A percentile compares a stretch with the other conserved stretches of the same genome.
These are phyloP conservation scores for Penaeus indicus DNA, from an alignment of 1,140 invertebrate genomes.

Conservation along the genomic window DNA sequence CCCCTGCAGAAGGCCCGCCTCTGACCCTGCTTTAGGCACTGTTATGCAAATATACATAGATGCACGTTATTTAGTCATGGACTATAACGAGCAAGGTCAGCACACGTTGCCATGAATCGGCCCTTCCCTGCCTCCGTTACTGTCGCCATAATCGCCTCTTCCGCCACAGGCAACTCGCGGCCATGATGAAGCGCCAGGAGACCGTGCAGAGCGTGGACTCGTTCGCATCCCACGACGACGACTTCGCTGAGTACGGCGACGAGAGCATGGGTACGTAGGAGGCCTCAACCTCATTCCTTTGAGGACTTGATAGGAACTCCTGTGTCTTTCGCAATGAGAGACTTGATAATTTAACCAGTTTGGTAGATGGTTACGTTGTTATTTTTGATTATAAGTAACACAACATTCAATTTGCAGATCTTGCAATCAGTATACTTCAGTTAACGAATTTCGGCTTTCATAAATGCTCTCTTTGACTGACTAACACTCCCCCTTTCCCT, in stretches of 20 bases:
- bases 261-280: slow-evolving; percentile 64
- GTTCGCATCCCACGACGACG: slow-evolving; percentile 66
- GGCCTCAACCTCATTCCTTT: background rate
- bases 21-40: background rate
- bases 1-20: background rate
- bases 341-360: background rate
- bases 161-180: slow-evolving; percentile 64
- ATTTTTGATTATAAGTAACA: too few relatives aligned
- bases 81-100: too few relatives aligned
- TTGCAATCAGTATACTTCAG: background rate
- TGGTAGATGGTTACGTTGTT: too few relatives aligned
- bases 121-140: too few relatives aligned
- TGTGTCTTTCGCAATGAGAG: background rate
- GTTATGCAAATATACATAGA: too few relatives aligned
- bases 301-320: too few relatives aligned
- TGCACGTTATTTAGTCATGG: too few relatives aligned
- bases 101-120: too few relatives aligned
- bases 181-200: slow-evolving; percentile 65
- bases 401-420: background rate
- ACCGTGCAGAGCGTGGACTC: slow-evolving; percentile 66
- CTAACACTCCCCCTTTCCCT: slow-evolving; percentile 36
- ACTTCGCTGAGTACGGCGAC: slow-evolving; percentile 66
- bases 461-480: background rate
- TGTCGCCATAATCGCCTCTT: background rate
- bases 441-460: too few relatives aligned